phyloP scores from a whole-genome alignment of 2,888 invertebrate species.

The Gortyna flavago region DNA sequence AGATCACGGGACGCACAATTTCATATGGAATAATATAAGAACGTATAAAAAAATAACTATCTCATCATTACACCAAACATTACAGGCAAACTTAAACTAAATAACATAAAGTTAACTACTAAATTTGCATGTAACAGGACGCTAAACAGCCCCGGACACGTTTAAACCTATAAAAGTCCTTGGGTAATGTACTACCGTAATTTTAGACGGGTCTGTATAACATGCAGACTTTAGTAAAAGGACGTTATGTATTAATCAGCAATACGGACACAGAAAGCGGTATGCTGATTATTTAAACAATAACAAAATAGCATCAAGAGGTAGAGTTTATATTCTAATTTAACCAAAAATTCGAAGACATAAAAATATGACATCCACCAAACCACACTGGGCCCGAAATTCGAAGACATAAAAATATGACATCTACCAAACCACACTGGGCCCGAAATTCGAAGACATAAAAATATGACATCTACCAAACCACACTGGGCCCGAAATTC shows the following conservation, averaged over 20 bases:
- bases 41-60: not conserved
- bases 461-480: too few species aligned
- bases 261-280: not conserved
- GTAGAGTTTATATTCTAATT: not conserved
- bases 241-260: slow-evolving; percentile 23
- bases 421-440: too few species aligned
- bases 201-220: slow-evolving; percentile 25
- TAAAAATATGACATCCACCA: too few species aligned
- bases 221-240: slow-evolving; percentile 19
- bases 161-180: slow-evolving; percentile 38
- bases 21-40: not conserved
- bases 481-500: too few species aligned
- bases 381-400: too few species aligned
- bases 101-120: not conserved
- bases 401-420: not conserved
- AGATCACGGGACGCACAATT: too few species aligned
- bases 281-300: not conserved
- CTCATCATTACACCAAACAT: not conserved
- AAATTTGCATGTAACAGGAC: slow-evolving; percentile 2
- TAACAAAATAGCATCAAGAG: not conserved
- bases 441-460: not conserved
- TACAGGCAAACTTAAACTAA: not conserved
- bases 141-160: slow-evolving; percentile 21
- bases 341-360: not conserved
- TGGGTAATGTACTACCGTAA: slow-evolving; percentile 15